Evolutionary conservation across 2,113 vertebrate species (phyloP), one percentile per base, ranked within the genome.

Genomic region (Eonycteris spelaea): DNA sequence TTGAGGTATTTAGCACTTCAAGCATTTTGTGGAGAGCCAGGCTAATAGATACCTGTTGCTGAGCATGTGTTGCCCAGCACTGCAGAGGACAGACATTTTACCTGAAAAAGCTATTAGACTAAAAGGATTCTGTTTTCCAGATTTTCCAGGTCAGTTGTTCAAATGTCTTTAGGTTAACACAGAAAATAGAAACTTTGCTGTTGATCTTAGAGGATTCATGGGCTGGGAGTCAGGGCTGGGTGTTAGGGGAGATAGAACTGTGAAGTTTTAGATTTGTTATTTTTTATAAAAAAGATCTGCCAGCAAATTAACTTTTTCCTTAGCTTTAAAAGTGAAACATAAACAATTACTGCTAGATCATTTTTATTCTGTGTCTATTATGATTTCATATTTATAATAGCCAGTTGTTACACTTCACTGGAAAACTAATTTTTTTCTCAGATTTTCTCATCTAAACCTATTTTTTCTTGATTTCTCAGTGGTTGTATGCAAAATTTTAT

Each of bases 141-240:
- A 45, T 59, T 94, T 98, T 89, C 24, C 55, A 73, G 48, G 80
- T 95, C 86, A 96, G 38, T 94, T 71, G 65, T 74, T 96, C 67
- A 92, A 57, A 91, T 96, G 55, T 89, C 63, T 96, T 48, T 82
- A 92, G 30, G 22, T 78, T 96, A 94, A 93, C 28, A 71, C 18
- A 82, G 30, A 94, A 71, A 68, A 73, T 51, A 53, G 18, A 92
- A 92, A 80, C 11, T 26, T 95, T 87, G 35, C 9, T 35, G 26
- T 26, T 68, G 74, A 71, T 65, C 12, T 11, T 55, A 63, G 71
- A 93, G 51, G 30, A 79, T 89, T 91, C 26, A 9, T 87, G 10
- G 78, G 1, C 26, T 19, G 30, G 10, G 6, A 68, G 3, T 61
- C 14, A 67, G 21, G 61, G 48, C 4, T 63, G 4, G 16, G 7